Evolutionary conservation across 1,140 invertebrate species (phyloP).

Genomic region (Brachionus calyciflorus): DNA sequence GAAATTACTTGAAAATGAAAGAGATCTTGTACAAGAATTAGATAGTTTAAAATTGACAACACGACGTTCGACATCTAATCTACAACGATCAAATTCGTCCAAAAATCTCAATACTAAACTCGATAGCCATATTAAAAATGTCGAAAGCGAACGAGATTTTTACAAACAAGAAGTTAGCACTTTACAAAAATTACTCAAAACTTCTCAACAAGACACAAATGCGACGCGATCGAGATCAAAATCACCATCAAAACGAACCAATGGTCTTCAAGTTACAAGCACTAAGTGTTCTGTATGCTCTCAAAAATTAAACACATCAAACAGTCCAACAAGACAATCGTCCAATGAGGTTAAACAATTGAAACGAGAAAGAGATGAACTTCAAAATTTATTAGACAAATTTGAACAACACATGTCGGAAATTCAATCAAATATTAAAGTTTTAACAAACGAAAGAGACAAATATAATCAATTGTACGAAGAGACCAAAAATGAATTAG

Average conservation of each 20-base stretch:
- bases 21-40: conserved; percentile 59
- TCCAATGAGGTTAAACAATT: conserved; percentile 53
- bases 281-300: conserved; percentile 49
- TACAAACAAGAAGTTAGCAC: conserved; percentile 58
- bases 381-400: conserved; percentile 58
- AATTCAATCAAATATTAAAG: conserved; percentile 61
- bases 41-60: conserved; percentile 57
- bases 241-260: conserved; percentile 19
- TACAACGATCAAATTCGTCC: conserved; percentile 52
- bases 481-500: conserved; percentile 49
- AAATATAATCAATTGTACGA: conserved; percentile 58
- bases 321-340: background rate
- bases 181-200: conserved; percentile 53
- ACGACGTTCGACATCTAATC: conserved; percentile 48
- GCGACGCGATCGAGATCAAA: conserved; percentile 47
- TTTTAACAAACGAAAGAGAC: conserved; percentile 59
- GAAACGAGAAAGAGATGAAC: conserved; percentile 58
- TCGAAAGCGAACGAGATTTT: conserved; percentile 61
- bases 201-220: background rate
- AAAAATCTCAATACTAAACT: conserved; percentile 50
- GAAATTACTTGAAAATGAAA: conserved; percentile 58
- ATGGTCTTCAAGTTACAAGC: background rate
- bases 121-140: conserved; percentile 56
- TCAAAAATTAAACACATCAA: background rate
- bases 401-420: conserved; percentile 60